Conservation (phyloP, 2,797 vertebrate species). For the Rhinogobio ventralis region DNA sequence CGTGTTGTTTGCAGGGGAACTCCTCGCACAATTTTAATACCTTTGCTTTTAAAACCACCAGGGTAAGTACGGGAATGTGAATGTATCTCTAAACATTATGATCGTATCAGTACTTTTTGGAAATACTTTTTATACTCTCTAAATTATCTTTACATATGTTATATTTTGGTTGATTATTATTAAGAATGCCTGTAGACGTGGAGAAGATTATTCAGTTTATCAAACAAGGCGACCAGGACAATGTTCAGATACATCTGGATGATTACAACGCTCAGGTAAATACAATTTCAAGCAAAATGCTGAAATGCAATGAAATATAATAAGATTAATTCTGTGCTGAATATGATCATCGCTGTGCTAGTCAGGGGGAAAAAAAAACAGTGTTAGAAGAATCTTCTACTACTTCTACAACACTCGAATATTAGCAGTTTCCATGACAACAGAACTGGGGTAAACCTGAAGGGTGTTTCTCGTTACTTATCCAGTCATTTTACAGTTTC, state of each 20-base stretch:
- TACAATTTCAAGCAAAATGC: not conserved
- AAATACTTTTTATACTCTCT: not conserved
- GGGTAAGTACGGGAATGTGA: slow-evolving; percentile 12
- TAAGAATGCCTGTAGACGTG: slow-evolving; percentile 67
- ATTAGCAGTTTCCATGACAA: slow-evolving; percentile 55
- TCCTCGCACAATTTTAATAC: not conserved
- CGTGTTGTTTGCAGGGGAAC: not conserved
- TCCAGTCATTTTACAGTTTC: slow-evolving; percentile 20
- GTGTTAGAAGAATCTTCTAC: slow-evolving; percentile 40
- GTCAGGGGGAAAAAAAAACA: not conserved
- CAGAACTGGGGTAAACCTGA: slow-evolving; percentile 30
- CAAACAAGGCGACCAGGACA: slow-evolving; percentile 69
- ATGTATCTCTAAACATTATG: not conserved
- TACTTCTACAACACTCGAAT: slow-evolving; percentile 23
- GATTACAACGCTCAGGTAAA: slow-evolving; percentile 75
- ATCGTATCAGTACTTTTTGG: not conserved
- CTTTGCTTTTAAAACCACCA: not conserved
- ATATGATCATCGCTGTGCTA: not conserved
- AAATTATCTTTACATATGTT: not conserved
- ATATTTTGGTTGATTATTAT: not conserved
- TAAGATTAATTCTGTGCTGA: slow-evolving; percentile 8
- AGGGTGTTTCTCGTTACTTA: slow-evolving; percentile 33
- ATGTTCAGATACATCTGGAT: slow-evolving; percentile 68
- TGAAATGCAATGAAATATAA: not conserved
- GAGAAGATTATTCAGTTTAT: slow-evolving; percentile 72